Percentiles rank a stretch among this genome's conserved stretches.
These are phyloP conservation scores for Gymnocheta viridis DNA, from an alignment of 2,888 invertebrate genomes.

Conservation along the genomic window DNA sequence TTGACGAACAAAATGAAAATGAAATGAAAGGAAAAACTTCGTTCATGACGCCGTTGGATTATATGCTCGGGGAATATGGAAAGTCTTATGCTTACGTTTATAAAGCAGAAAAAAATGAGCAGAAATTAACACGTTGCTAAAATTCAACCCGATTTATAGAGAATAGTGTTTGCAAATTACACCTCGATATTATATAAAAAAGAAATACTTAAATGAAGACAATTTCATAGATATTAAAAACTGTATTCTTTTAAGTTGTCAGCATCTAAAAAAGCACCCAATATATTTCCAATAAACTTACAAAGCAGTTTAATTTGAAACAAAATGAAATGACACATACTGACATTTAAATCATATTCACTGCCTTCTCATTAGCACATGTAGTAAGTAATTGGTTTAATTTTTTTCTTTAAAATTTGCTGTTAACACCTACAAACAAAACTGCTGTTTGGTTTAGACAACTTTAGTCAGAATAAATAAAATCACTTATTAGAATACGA, in stretches of 20 bases:
- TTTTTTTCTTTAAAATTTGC: neutral
- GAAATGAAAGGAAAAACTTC: too few species aligned
- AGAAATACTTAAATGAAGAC: too few species aligned
- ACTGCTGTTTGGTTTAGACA: conserved; percentile 6
- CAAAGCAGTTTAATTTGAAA: conserved; percentile 15
- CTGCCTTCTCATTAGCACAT: conserved; percentile 17
- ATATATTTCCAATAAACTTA: neutral
- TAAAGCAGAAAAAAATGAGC: too few species aligned
- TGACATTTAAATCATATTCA: conserved; percentile 2
- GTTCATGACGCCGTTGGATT: too few species aligned
- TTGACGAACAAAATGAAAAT: too few species aligned
- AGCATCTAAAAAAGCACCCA: neutral
- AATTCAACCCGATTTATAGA: too few species aligned
- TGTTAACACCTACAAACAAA: conserved; percentile 27
- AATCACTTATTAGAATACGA: neutral
- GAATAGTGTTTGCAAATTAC: too few species aligned
- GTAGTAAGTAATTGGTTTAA: neutral
- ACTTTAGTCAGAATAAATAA: neutral
- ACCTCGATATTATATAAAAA: too few species aligned
- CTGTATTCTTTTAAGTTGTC: neutral
- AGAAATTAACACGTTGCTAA: too few species aligned
- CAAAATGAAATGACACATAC: conserved; percentile 18
- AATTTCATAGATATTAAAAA: neutral
- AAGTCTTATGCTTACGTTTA: too few species aligned
- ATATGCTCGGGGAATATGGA: too few species aligned